Evolutionary conservation across 1,140 invertebrate species (phyloP), one percentile per base, ranked within the genome.

Genomic region (Zaprionus lachaisei): DNA sequence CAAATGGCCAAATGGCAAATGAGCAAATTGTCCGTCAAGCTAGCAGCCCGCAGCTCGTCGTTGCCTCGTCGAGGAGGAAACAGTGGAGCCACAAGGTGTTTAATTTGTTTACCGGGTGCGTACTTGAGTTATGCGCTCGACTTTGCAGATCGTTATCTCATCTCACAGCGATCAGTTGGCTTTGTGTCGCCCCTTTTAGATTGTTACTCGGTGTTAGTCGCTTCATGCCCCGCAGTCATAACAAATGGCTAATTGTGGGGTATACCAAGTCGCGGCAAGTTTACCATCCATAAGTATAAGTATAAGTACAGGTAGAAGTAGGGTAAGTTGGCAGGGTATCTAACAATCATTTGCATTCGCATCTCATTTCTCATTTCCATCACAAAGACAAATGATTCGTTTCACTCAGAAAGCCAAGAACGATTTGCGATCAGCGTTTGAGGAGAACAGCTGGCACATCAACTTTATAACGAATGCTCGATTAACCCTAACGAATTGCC

Each of bases 91-190:
- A 68, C 47, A 68, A 61, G 54, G 37, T 64, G 15, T n/a, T 61
- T 57, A 67, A 68, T 73, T 68, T 61, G 65, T 73, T 73, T 73
- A 61, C 60, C 60, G 63, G 70, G 63, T 65, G 55, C 70, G 41
- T 44, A 60, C 55, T 66, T 60, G 26, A 72, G 49, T 67, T 60
- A 72, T 72, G 55, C 55, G 44, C 28, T 31, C 34, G 34, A 24
- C 55, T 67, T 51, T 58, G 55, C 22, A 72, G 70, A 72, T 72
- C 63, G 17, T 72, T 72, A 67, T 72, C 64, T 57, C 11, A 67
- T 37, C 55, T 5, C 41, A 51, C 12, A 65, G 37, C 44, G 38
- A 65, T 65, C 61, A 49, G 38, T 65, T 47, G 61, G 12, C 15
- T 26, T 14, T 26, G 11, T 24, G 51, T 15, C 22, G 65, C 14